Base-by-base conservation (phyloP, 1,140 invertebrate genomes). In the Gonioctena quinquepunctata region DNA sequence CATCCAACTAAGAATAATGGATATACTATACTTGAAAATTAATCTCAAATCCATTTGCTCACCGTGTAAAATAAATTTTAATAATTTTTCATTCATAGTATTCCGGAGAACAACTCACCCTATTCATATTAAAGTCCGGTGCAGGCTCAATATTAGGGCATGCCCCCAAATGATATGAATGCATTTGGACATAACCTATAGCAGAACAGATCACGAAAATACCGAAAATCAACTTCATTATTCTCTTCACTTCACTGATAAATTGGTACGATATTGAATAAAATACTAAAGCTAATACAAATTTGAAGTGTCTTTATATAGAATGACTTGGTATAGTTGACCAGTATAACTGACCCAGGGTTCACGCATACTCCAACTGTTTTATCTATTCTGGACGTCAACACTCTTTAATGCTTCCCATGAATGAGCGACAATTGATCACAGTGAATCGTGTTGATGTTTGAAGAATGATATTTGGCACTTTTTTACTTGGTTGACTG, bases 131-230 rank as follows among this genome's bases (percentile, higher is more conserved):
- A 79, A 94, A 94, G 56, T 87, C 86, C 6, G 84, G 76, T 85
- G 91, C 86, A 0, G 92, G 91, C 69, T 92, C 89, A 0, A 93
- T 90, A 0, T 86, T 78, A 1, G 92, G 92, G 80, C 92, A 94
- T n/a, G 81, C 82, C n/a, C 92, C 92, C 54, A 92, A 80, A 71
- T 92, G 90, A 79, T 93, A 93, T 0, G 89, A 87, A 74, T 93
- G 91, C 70, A 72, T 70, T 25, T 68, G 16, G n/a, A 54, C 73
- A 66, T 68, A 19, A 16, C 19, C n/a, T 3, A 70, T 23, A 3
- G 27, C 33, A 28, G 57, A 70, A 50, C 72, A 50, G 4, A 75
- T 3, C 49, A 69, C 63, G 68, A 57, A 61, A 19, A 4, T 6
- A 16, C 23, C 13, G 5, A 66, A 22, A 26, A 57, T n/a, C 5